Conservation (phyloP, 2,113 vertebrate species). For the Petroica traversi region DNA sequence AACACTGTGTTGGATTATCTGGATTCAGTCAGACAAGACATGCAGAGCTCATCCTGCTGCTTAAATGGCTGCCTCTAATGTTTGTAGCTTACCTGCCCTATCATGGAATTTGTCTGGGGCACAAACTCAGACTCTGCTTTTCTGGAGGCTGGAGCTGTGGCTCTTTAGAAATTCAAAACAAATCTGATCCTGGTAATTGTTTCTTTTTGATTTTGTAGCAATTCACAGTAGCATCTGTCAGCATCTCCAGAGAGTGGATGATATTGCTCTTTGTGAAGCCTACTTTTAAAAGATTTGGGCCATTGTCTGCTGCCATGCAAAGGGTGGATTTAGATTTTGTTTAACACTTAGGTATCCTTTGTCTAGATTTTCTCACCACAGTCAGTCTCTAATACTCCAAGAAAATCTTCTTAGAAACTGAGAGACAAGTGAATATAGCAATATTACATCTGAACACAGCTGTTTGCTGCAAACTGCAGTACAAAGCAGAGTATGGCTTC, state of each 20-base stretch:
- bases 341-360: neutral
- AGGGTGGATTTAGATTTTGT: neutral
- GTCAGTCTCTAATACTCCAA: neutral
- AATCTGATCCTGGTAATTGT: neutral
- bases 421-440: neutral
- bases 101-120: neutral
- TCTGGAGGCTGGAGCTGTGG: neutral
- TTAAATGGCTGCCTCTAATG: neutral
- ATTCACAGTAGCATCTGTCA: neutral
- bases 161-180: neutral
- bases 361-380: neutral
- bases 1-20: neutral
- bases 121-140: neutral
- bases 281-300: neutral
- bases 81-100: neutral
- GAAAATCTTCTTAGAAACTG: neutral
- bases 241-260: neutral
- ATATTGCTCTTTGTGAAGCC: neutral
- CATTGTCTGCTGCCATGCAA: neutral
- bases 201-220: neutral
- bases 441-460: neutral
- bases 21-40: neutral
- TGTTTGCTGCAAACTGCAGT: neutral
- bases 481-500: neutral
- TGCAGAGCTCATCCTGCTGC: neutral